Percentiles rank a stretch among this genome's conserved stretches.
Conservation (phyloP, 2,888 invertebrate genomes). For the Pachycephus smyrnensis region DNA sequence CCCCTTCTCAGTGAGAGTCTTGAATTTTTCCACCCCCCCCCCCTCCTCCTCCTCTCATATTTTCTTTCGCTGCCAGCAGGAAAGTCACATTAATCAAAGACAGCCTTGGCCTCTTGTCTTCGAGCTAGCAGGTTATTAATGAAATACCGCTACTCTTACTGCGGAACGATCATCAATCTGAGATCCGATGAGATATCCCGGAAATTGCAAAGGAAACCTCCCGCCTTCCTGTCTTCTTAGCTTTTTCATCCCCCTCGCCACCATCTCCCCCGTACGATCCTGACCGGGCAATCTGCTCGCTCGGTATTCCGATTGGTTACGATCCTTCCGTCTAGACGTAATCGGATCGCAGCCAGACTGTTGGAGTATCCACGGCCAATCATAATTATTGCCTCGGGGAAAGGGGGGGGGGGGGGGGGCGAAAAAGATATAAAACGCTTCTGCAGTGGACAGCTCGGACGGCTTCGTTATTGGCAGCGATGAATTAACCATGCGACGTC, state of each 20-base stretch:
- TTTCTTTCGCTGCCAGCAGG: background rate
- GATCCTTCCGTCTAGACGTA: background rate
- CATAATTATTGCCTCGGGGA: background rate
- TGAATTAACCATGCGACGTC: background rate
- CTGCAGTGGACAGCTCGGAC: background rate
- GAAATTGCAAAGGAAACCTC: background rate
- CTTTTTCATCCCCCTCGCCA: background rate
- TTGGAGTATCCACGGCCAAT: background rate
- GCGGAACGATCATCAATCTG: background rate
- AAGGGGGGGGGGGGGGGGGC: too few species aligned
- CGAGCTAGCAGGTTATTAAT: background rate
- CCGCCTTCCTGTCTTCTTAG: background rate
- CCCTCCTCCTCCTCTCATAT: background rate
- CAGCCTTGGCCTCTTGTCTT: background rate
- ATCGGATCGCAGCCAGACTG: background rate
- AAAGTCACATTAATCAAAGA: slow-evolving; percentile 5
- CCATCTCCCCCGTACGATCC: background rate
- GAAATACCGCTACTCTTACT: background rate
- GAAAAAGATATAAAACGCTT: background rate
- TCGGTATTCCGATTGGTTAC: background rate
- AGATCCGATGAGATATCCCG: background rate
- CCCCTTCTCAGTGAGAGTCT: background rate
- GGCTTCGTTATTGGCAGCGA: background rate
- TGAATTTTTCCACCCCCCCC: background rate
- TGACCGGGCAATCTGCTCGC: background rate